Percentiles rank a stretch among this genome's conserved stretches.
phyloP scores from a whole-genome alignment of 2,797 vertebrate genomes.

The Ficedula albicollis region DNA sequence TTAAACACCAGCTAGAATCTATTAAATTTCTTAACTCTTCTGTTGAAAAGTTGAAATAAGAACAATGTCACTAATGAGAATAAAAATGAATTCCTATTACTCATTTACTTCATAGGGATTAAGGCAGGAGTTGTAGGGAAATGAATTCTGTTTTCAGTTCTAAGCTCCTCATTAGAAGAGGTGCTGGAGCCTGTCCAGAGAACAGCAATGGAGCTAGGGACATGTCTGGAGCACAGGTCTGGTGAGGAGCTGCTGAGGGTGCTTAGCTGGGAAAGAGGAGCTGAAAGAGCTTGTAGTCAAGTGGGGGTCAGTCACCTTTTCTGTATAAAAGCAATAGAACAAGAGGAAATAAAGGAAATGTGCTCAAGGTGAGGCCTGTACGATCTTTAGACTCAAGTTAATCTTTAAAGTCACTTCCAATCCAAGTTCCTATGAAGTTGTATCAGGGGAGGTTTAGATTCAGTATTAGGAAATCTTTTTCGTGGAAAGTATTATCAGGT shows the following conservation, averaged over 20 bases:
- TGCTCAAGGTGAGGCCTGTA: not conserved
- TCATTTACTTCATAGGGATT: not conserved
- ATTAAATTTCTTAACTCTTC: not conserved
- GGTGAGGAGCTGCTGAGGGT: not conserved
- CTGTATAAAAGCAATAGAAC: not conserved
- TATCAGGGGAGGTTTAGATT: not conserved
- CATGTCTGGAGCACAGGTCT: not conserved
- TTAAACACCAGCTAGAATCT: not conserved
- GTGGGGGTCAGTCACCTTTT: not conserved
- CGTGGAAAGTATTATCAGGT: not conserved
- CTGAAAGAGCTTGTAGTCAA: not conserved
- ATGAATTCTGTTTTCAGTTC: not conserved
- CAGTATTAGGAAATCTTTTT: not conserved
- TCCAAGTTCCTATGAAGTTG: not conserved
- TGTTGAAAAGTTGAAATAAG: not conserved
- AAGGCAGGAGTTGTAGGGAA: not conserved
- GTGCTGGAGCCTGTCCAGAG: not conserved
- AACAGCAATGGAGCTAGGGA: rapidly evolving
- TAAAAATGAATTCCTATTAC: not conserved
- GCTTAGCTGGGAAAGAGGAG: not conserved
- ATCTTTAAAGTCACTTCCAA: not conserved
- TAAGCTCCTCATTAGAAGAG: not conserved
- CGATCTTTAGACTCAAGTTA: not conserved
- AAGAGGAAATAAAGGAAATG: not conserved
- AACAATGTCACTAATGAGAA: not conserved